Evolutionary conservation across 30 jellyfish, hydroid and myxozoan species (phyloP).

Genomic region (Morbakka virulenta): DNA sequence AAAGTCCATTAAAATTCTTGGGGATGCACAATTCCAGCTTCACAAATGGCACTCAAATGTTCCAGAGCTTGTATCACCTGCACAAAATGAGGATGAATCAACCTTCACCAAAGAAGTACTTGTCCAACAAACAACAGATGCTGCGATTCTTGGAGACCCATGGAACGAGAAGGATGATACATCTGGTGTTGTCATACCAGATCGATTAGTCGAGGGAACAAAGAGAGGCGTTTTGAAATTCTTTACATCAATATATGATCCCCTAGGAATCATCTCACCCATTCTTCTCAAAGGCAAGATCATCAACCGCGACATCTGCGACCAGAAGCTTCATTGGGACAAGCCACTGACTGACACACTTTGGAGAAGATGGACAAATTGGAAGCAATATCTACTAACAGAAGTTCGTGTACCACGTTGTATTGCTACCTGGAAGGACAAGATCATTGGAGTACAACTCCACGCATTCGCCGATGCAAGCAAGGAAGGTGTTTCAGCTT

Average conservation of each 20-base stretch:
- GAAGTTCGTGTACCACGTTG: constrained; percentile 20
- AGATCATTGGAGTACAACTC: constrained; percentile 15
- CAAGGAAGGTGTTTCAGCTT: constrained; percentile 39
- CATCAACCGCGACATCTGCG: constrained; percentile 41
- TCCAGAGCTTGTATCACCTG: not conserved
- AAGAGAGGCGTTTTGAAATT: constrained; percentile 41
- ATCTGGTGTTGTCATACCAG: constrained; percentile 17
- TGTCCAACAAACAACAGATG: not conserved
- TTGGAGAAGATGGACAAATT: constrained; percentile 21
- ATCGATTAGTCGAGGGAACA: constrained; percentile 1
- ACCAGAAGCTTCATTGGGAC: constrained; percentile 37
- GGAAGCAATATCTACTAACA: constrained; percentile 20
- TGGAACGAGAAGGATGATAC: constrained; percentile 53
- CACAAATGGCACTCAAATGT: not conserved
- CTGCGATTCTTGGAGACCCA: constrained; percentile 11
- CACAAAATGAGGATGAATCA: too few relatives aligned
- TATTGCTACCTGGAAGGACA: constrained; percentile 2
- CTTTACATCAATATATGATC: constrained; percentile 53
- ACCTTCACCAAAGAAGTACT: not conserved
- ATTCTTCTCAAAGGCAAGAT: constrained; percentile 46
- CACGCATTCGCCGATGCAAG: constrained; percentile 86
- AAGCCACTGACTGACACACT: constrained; percentile 24
- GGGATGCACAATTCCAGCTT: not conserved
- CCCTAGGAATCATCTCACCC: constrained; percentile 56
- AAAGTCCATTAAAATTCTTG: not conserved